These are phyloP conservation scores for Nanorana parkeri DNA, from an alignment of 2,113 vertebrate genomes.

Conservation along the genomic window DNA sequence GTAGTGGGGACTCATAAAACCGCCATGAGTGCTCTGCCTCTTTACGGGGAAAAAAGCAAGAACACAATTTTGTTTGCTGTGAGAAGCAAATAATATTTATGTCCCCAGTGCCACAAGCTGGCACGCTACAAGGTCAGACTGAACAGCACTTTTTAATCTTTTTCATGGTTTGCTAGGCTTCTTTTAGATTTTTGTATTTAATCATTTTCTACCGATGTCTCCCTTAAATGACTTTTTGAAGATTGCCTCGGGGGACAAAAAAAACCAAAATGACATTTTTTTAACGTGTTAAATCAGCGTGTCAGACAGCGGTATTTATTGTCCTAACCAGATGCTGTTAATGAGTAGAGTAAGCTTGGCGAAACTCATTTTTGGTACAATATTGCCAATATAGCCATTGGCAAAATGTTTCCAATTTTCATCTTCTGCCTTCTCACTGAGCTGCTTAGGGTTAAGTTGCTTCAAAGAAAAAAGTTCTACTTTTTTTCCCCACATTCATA, in stretches of 20 bases:
- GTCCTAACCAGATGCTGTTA: not conserved
- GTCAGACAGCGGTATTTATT: not conserved
- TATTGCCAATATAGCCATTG: too few relatives aligned
- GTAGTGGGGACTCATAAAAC: slow-evolving; percentile 47
- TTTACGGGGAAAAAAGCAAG: slow-evolving; percentile 44
- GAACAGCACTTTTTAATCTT: slow-evolving; percentile 36
- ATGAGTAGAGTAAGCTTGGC: too few relatives aligned
- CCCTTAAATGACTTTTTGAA: slow-evolving; percentile 26
- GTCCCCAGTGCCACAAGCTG: slow-evolving; percentile 23
- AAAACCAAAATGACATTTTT: not conserved
- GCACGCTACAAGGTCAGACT: slow-evolving; percentile 49
- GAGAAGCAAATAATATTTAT: slow-evolving; percentile 54
- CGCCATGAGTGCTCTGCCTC: slow-evolving; percentile 12
- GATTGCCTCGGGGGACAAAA: not conserved
- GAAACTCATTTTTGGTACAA: too few relatives aligned
- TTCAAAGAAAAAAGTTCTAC: too few relatives aligned
- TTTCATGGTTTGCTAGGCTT: slow-evolving; percentile 33
- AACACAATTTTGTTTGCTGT: slow-evolving; percentile 52
- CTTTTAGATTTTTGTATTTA: slow-evolving; percentile 39
- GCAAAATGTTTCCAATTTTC: too few relatives aligned
- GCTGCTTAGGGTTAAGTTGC: too few relatives aligned
- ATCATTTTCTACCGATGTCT: slow-evolving; percentile 16
- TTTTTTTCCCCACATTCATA: too few relatives aligned
- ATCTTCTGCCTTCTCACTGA: too few relatives aligned
- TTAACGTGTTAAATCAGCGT: not conserved